Base-by-base conservation (phyloP, 2,888 invertebrate genomes). In the Zeuzera pyrina region DNA sequence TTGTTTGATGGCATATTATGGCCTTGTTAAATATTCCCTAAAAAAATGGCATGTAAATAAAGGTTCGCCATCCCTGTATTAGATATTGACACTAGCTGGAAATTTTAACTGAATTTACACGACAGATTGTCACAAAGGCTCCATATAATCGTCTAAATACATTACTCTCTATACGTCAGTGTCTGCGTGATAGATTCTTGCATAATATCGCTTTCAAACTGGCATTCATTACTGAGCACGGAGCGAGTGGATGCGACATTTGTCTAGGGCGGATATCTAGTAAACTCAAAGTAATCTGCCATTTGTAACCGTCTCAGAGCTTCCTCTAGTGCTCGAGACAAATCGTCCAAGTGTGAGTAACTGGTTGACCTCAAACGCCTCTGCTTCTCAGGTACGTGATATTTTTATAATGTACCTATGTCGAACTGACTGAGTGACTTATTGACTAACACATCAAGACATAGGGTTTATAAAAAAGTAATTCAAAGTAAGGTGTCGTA, bases 281-380 rank as follows among this genome's bases (percentile, higher is more conserved):
- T 60, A 62, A 63, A 60, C 66, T 66, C 53, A 38, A 44, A 52
- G 65, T 72, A 70, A 71, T 71, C 68, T 67, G 48, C 70, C 52
- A 72, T 72, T 71, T 71, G 66, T 72, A 57, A 48, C 52, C 60
- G 70, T 71, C 71, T 46, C 35, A 41, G 40, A 36, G 59, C 54
- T 63, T 62, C 61, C 64, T 62, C 45, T 46, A 27, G 35, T 43
- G 41, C 37, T 43, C 41, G 38, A 58, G 67, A 70, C 62, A 68
- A 68, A 70, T 66, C 36, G 57, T 38, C 35, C 44, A 47, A 41
- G 47, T 35, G 50, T 36, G 50, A 49, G 48, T 47, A 25, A 40
- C 52, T 55, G 39, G 39, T 39, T 39, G 56, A 37, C 38, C 40
- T 31, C 33, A 34, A 33, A 33, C 15, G 29, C 38, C 30, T 33